phyloP scores from a whole-genome alignment of 2,797 vertebrate species.

The Zalophus californianus region DNA sequence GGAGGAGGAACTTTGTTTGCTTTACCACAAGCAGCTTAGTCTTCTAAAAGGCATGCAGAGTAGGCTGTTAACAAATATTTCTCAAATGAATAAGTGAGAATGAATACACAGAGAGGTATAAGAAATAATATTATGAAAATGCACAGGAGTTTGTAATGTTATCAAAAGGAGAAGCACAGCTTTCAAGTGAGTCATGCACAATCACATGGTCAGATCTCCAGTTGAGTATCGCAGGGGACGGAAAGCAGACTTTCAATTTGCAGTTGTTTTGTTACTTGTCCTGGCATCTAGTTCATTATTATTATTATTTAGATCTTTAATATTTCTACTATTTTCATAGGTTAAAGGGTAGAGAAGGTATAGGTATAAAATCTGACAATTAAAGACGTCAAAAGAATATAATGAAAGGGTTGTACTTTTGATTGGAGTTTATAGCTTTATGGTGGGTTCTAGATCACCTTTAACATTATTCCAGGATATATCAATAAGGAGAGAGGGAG shows the following conservation, averaged over 20 bases:
- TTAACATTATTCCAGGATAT: constrained; percentile 7
- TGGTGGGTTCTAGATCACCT: background rate
- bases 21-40: background rate
- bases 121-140: background rate
- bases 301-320: background rate
- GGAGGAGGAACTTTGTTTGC: background rate
- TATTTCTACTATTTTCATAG: constrained; percentile 9
- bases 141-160: background rate
- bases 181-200: background rate
- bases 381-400: background rate
- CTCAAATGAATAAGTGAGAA: background rate
- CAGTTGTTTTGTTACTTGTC: background rate
- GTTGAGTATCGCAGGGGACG: background rate
- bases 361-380: background rate
- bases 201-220: background rate
- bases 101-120: background rate
- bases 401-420: background rate
- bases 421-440: background rate
- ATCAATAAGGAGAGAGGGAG: background rate
- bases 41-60: background rate
- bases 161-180: background rate
- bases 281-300: background rate
- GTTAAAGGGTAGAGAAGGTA: background rate
- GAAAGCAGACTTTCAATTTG: background rate
- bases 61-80: background rate